A percentile compares a stretch with the other conserved stretches of the same genome.
Conservation (phyloP, 2,113 vertebrate genomes). For the Ictalurus furcatus region DNA sequence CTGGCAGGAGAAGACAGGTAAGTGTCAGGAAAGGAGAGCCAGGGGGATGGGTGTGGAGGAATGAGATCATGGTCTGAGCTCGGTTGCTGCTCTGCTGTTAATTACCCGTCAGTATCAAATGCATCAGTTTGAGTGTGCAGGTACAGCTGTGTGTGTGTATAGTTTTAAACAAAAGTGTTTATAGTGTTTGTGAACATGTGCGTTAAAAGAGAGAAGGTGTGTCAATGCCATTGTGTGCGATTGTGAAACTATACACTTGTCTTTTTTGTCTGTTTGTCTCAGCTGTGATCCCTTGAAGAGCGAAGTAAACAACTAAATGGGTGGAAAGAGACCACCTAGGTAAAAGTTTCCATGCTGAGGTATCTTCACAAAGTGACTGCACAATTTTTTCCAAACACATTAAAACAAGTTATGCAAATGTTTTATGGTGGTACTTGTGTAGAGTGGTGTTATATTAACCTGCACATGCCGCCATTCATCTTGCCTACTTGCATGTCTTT, state of each 20-base stretch:
- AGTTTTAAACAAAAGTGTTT: slow-evolving; percentile 45
- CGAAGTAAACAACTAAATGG: slow-evolving; percentile 73
- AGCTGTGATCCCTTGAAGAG: slow-evolving; percentile 61
- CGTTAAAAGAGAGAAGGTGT: slow-evolving; percentile 39
- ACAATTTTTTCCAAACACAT: slow-evolving; percentile 76
- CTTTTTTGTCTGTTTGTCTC: slow-evolving; percentile 65
- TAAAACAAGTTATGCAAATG: slow-evolving; percentile 77
- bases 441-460: slow-evolving; percentile 72
- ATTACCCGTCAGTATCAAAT: slow-evolving; percentile 28
- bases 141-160: slow-evolving; percentile 25
- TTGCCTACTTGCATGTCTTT: slow-evolving; percentile 66
- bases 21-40: slow-evolving; percentile 63
- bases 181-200: slow-evolving; percentile 49
- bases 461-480: slow-evolving; percentile 67
- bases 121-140: not conserved
- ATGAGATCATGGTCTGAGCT: slow-evolving; percentile 30
- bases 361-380: slow-evolving; percentile 69
- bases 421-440: slow-evolving; percentile 71
- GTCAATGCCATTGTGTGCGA: slow-evolving; percentile 16
- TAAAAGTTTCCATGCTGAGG: slow-evolving; percentile 75
- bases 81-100: not conserved
- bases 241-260: slow-evolving; percentile 48
- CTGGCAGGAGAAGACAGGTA: slow-evolving; percentile 57
- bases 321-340: slow-evolving; percentile 78
- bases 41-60: slow-evolving; percentile 48